These are phyloP conservation scores for Alectoris magna DNA, from an alignment of 2,797 vertebrate genomes.

Conservation along the genomic window DNA sequence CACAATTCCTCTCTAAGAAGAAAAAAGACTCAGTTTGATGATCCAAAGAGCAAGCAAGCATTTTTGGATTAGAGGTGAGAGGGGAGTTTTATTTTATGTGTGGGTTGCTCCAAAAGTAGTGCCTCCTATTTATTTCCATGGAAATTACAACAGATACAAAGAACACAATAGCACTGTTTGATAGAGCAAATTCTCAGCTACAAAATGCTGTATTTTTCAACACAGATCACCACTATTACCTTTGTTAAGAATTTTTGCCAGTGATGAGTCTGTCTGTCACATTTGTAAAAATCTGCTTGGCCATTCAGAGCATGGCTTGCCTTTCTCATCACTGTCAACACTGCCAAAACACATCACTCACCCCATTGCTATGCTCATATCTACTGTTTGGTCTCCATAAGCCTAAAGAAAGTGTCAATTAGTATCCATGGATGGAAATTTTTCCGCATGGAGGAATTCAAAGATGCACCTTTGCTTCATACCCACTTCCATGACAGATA, in stretches of 20 bases:
- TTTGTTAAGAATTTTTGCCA: too few relatives aligned
- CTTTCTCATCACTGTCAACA: too few relatives aligned
- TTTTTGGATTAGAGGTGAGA: accelerated
- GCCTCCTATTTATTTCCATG: too few relatives aligned
- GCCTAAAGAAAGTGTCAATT: not conserved
- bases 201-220: too few relatives aligned
- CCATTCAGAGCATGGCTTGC: too few relatives aligned
- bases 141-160: not conserved
- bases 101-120: too few relatives aligned
- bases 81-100: not conserved
- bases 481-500: not conserved
- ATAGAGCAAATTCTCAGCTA: too few relatives aligned
- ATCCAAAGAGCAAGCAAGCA: not conserved
- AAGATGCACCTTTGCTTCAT: not conserved
- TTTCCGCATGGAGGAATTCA: not conserved
- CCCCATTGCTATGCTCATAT: not conserved
- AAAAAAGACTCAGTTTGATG: not conserved
- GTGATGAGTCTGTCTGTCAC: too few relatives aligned
- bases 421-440: not conserved
- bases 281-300: too few relatives aligned
- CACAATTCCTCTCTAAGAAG: not conserved
- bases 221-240: too few relatives aligned
- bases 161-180: not conserved
- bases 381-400: not conserved
- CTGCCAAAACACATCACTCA: not conserved